These are phyloP conservation scores for Anhinga anhinga DNA, from an alignment of 2,113 vertebrate species.

Conservation along the genomic window DNA sequence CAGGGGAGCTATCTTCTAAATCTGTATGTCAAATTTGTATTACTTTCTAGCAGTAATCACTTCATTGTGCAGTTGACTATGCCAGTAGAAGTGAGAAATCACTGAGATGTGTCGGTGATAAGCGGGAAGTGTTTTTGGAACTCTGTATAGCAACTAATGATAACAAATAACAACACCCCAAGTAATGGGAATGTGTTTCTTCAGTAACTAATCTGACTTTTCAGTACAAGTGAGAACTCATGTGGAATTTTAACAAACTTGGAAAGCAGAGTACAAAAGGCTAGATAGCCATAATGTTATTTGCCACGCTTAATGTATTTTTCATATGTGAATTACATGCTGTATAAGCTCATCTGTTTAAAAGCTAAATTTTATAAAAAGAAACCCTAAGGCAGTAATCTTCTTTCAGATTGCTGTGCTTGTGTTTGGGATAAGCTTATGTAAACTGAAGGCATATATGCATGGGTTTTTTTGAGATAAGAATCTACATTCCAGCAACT, in stretches of 20 bases:
- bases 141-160: background rate
- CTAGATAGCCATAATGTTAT: background rate
- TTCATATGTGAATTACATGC: background rate
- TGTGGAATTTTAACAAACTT: background rate
- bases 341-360: background rate
- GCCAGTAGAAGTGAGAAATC: background rate
- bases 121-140: background rate
- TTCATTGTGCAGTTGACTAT: background rate
- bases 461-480: conserved; percentile 37
- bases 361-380: background rate
- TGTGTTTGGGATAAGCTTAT: conserved; percentile 33
- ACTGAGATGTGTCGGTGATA: background rate
- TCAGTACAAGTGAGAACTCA: background rate
- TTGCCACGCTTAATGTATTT: background rate
- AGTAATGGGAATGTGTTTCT: background rate
- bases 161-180: background rate
- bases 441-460: conserved; percentile 40
- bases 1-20: background rate
- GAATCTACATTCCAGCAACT: conserved; percentile 58
- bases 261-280: background rate
- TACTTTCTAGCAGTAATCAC: background rate
- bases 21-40: background rate
- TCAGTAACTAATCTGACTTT: background rate
- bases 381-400: conserved; percentile 26
- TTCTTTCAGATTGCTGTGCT: background rate